phyloP scores from a whole-genome alignment of 2,888 invertebrate genomes.

The Helleia helle region DNA sequence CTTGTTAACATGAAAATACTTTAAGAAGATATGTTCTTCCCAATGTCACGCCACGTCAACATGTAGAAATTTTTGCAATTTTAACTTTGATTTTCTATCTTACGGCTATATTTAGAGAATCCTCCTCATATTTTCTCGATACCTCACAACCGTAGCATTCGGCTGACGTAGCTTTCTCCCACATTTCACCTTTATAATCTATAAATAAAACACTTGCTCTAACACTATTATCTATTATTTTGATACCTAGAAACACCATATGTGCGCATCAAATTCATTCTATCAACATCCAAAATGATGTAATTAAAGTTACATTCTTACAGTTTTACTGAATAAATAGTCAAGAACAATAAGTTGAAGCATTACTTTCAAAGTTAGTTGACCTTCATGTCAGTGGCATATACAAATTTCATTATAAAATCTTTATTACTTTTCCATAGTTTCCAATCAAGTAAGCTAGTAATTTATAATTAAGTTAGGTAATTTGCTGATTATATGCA shows the following conservation, averaged over 20 bases:
- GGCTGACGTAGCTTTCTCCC: conserved; percentile 8
- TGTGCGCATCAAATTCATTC: background rate
- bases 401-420: background rate
- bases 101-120: conserved; percentile 67
- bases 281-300: background rate
- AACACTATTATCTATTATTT: conserved; percentile 2
- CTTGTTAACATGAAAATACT: conserved; percentile 30
- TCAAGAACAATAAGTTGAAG: conserved; percentile 9
- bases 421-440: background rate
- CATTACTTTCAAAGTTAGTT: conserved; percentile 9
- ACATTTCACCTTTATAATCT: conserved; percentile 7
- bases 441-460: background rate
- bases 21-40: conserved; percentile 37
- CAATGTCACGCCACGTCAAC: conserved; percentile 72
- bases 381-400: conserved; percentile 9
- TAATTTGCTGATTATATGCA: background rate
- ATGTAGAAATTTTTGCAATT: conserved; percentile 64
- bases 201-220: conserved; percentile 2
- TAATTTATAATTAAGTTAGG: background rate
- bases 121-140: conserved; percentile 51
- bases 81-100: conserved; percentile 68
- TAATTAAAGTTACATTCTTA: background rate
- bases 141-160: conserved; percentile 3
- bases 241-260: background rate
- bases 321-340: background rate